These are phyloP conservation scores for Xerus rutilus DNA, from an alignment of 2,797 vertebrate genomes.

Conservation along the genomic window DNA sequence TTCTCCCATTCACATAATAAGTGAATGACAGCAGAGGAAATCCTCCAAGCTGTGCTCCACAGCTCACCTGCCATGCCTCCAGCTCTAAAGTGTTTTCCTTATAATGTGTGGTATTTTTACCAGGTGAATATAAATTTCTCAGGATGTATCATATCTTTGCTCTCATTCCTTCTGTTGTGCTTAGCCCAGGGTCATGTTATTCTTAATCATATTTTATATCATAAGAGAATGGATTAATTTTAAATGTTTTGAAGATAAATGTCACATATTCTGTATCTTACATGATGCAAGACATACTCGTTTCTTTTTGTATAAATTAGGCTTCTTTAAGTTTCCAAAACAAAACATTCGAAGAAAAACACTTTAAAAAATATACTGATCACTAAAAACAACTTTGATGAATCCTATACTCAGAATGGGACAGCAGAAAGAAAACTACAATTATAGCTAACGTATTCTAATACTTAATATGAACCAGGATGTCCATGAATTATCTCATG, in stretches of 20 bases:
- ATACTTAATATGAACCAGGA: background rate
- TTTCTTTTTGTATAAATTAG: background rate
- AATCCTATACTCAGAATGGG: background rate
- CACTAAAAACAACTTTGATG: background rate
- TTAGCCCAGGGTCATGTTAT: background rate
- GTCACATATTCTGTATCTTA: background rate
- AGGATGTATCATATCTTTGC: background rate
- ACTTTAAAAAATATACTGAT: background rate
- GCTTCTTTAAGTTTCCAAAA: background rate
- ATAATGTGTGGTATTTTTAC: background rate
- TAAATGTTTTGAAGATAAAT: background rate
- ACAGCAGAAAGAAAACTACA: background rate
- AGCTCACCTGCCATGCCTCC: background rate
- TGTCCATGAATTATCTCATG: background rate
- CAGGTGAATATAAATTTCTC: background rate
- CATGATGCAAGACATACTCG: background rate
- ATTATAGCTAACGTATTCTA: background rate
- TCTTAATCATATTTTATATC: background rate
- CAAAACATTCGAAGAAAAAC: background rate
- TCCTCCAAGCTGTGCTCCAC: background rate
- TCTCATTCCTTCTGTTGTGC: background rate
- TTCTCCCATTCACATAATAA: background rate
- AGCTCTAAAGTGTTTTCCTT: accelerated
- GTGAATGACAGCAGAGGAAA: background rate
- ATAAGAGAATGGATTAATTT: background rate